Evolutionary conservation across 1,140 invertebrate genomes (phyloP).

Genomic region (Campoletis sonorensis): DNA sequence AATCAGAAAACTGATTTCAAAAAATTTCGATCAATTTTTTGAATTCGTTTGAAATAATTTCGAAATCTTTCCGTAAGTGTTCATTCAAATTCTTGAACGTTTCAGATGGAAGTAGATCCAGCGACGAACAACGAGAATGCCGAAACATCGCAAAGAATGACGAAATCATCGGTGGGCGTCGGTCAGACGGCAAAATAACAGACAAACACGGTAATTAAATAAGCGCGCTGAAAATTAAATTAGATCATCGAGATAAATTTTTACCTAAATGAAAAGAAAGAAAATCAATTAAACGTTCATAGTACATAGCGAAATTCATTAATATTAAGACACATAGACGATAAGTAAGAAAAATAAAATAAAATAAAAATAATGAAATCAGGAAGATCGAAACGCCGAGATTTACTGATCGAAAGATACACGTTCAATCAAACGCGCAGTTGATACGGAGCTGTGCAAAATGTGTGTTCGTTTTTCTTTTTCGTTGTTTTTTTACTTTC

Average conservation of each 20-base stretch:
- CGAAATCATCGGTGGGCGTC: conserved; percentile 64
- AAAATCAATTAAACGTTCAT: conserved; percentile 22
- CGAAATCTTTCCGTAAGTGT: too few relatives aligned
- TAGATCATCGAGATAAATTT: conserved; percentile 37
- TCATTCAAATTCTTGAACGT: not conserved
- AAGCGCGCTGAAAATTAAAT: conserved; percentile 60
- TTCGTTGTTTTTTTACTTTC: conserved; percentile 2
- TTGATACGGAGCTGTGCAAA: conserved; percentile 13
- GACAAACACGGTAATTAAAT: conserved; percentile 60
- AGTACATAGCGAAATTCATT: conserved; percentile 29
- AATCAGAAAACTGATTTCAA: not conserved
- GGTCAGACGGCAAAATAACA: conserved; percentile 74
- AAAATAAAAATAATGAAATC: not conserved
- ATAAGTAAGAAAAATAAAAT: not conserved
- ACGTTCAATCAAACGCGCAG: not conserved
- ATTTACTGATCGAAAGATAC: not conserved
- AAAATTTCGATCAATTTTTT: too few relatives aligned
- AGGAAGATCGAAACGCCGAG: conserved; percentile 26
- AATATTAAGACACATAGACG: conserved; percentile 10
- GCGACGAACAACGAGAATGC: conserved; percentile 66
- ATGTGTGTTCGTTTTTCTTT: conserved; percentile 10
- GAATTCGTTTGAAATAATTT: too few relatives aligned
- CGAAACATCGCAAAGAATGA: conserved; percentile 70
- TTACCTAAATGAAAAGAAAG: conserved; percentile 20
- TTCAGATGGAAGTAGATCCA: conserved; percentile 73